Base-by-base conservation (phyloP, 2,888 invertebrate genomes). In the Agrotis puta region DNA sequence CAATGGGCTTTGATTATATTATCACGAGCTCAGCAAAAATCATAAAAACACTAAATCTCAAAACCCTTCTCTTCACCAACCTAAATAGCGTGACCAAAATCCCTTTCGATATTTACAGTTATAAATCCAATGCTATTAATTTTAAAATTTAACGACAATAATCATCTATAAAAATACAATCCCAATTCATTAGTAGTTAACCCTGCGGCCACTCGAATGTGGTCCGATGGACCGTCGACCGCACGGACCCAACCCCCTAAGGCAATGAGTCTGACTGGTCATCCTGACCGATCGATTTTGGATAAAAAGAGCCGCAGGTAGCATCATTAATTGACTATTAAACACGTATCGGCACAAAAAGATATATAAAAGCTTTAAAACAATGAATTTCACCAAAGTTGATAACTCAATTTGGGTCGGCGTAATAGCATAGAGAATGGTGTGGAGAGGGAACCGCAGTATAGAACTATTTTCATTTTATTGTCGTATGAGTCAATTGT, bases 301-400 rank as follows among this genome's bases (percentile, higher is more conserved):
- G 91, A 91, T 85, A 84, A 85, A 91, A 91, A 91, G 89, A 90
- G 91, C 93, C 94, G 88, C 95, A 93, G 96, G 95, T 95, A 95
- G 93, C 93, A 86, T 88, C 93, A 93, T 94, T 95, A 96, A 96
- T 95, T 94, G 95, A 93, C 94, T 95, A 95, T 95, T 94, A 95
- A 95, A 92, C 92, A 90, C 91, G 94, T 92, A 94, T 94, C 94
- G 90, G 93, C 94, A 93, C 92, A 94, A 94, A 94, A 94, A 92
- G 91, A 87, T 88, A 86, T 87, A 90, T 90, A 91, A 90, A 89
- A 84, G 70, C 87, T 87, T 89, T 92, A 94, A 95, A 94, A 95
- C 95, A 96, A 95, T 95, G 95, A 95, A 94, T 94, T 95, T 95
- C 92, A 95, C 94, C 87, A 92, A 94, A 94, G 90, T 94, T 95